These are phyloP conservation scores for Xyrauchen texanus DNA, from an alignment of 2,113 vertebrate genomes.

Conservation along the genomic window DNA sequence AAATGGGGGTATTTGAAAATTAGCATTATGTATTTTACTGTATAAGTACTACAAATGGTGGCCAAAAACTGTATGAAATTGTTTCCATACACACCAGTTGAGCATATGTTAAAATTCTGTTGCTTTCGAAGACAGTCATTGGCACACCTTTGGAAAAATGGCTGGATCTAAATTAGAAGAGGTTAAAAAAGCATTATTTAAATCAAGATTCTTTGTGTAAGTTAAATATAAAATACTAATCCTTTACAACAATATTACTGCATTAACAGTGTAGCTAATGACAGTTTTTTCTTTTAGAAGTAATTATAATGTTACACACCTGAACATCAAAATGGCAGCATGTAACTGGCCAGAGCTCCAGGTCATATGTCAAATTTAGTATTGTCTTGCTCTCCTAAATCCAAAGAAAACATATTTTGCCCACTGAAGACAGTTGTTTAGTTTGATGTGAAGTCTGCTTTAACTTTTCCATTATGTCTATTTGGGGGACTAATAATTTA, in stretches of 20 bases:
- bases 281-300: background rate
- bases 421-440: no score
- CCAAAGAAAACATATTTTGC: background rate
- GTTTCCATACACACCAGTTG: conserved; percentile 39
- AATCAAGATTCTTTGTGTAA: background rate
- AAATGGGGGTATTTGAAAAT: background rate
- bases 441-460: background rate
- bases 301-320: conserved; percentile 55
- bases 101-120: conserved; percentile 42
- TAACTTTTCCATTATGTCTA: background rate
- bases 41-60: background rate
- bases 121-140: conserved; percentile 65
- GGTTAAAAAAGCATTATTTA: conserved; percentile 13
- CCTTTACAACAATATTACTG: background rate
- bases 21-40: background rate
- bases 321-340: conserved; percentile 67
- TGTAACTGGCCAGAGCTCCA: conserved; percentile 57
- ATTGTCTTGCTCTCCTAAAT: conserved; percentile 51
- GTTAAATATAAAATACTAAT: background rate
- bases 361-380: conserved; percentile 58
- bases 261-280: background rate
- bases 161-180: conserved; percentile 67
- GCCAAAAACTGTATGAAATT: background rate
- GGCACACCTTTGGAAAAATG: conserved; percentile 66
- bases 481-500: no score